Base-by-base conservation (phyloP, 2,888 invertebrate species). In the Drosophila monieri region DNA sequence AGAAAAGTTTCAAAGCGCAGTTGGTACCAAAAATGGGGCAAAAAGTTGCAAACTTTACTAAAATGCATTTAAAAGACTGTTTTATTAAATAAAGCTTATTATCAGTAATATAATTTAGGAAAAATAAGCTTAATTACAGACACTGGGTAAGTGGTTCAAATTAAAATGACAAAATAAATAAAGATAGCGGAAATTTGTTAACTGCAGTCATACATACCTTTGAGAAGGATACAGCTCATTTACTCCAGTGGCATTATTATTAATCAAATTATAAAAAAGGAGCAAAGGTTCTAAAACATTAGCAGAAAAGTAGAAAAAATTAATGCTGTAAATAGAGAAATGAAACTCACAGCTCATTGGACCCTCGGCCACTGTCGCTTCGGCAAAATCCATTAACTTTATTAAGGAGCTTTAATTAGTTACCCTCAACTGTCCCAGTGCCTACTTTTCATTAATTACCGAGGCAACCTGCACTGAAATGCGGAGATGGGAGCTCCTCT, bases 361-460 rank as follows among this genome's bases (percentile, higher is more conserved):
- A 48, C 41, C 58, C 32, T 43, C 25, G 48, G 51, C 41, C 30
- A 30, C 30, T 39, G 44, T 39, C 43, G 54, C 43, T 32, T 37
- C 12, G 18, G 43, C 10, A 54, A 68, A 68, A 73, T 67, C 85
- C 85, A 83, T 83, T 84, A 85, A 71, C 74, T 83, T 78, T 85
- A 83, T 84, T 84, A 84, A 80, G 80, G 57, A 55, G 66, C 78
- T 76, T 80, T 83, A 83, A 84, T 84, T 84, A 83, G 77, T 76
- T 75, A 73, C 72, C 57, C 53, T 51, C 41, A 60, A 62, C 51
- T 66, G 59, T 54, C 49, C 46, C 60, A 27, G 44, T 73, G 74
- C 74, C 74, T 77, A 85, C 77, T 73, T 85, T 84, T 85, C 85
- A 84, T 84, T 85, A 84, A 84, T 84, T 84, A 83, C 76, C 41